Conservation (phyloP, 2,113 vertebrate genomes). For the Clarias gariepinus region DNA sequence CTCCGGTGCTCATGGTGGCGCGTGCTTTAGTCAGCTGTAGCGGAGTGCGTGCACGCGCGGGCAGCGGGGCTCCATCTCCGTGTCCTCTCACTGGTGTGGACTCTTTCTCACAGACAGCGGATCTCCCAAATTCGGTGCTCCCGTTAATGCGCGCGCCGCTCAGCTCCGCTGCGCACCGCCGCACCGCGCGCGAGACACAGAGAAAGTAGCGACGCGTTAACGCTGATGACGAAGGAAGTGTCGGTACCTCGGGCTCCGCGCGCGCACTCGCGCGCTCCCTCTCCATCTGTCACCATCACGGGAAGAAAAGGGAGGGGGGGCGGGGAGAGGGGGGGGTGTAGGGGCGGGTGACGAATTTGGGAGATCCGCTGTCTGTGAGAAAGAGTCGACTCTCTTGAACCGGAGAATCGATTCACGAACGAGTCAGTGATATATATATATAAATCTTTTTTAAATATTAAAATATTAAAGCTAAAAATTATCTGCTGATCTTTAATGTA, state of each 20-base stretch:
- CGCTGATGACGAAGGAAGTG: constrained; percentile 19
- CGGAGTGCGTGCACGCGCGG: constrained; percentile 1
- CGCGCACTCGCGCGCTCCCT: not conserved
- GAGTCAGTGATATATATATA: too few relatives aligned
- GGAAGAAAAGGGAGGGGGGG: not conserved
- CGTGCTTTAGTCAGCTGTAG: constrained; percentile 68
- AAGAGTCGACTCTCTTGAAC: not conserved
- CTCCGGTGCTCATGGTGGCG: constrained; percentile 68
- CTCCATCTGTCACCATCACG: constrained; percentile 11
- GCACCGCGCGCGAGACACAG: not conserved
- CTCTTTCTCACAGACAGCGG: too few relatives aligned
- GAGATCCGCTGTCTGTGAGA: not conserved
- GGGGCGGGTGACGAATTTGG: not conserved
- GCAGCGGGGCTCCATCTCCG: constrained; percentile 7
- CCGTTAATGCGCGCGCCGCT: not conserved
- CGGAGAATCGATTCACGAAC: not conserved
- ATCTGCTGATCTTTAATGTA: too few relatives aligned
- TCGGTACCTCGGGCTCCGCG: not conserved
- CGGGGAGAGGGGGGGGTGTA: not conserved
- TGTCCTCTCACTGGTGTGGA: not conserved
- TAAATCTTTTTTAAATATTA: too few relatives aligned
- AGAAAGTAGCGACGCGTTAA: not conserved
- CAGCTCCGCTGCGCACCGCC: not conserved
- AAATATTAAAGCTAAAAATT: too few relatives aligned
- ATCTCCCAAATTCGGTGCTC: too few relatives aligned